Conservation (phyloP, 1,140 invertebrate genomes). For the Leptopilina clavipes region DNA sequence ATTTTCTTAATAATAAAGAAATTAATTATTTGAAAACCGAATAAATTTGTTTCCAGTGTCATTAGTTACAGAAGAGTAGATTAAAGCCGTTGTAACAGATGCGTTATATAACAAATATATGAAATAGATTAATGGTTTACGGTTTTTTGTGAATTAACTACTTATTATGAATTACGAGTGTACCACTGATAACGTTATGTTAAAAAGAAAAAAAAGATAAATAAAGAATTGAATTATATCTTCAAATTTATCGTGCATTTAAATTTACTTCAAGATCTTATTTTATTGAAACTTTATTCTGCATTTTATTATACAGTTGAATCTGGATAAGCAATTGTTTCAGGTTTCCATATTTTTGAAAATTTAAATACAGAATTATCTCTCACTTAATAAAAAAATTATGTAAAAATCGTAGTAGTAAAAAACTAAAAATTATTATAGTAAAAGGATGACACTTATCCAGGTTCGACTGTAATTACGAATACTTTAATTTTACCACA, state of each 20-base stretch:
- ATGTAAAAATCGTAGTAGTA: too few relatives aligned
- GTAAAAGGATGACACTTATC: too few relatives aligned
- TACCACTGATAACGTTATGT: conserved; percentile 64
- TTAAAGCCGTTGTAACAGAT: conserved; percentile 43
- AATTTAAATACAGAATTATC: too few relatives aligned
- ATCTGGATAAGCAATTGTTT: background rate
- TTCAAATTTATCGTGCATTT: conserved; percentile 50
- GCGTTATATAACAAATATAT: conserved; percentile 41
- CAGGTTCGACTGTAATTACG: too few relatives aligned
- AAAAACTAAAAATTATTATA: too few relatives aligned
- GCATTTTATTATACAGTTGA: too few relatives aligned
- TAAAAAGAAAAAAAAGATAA: conserved; percentile 62
- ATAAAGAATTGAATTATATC: conserved; percentile 69
- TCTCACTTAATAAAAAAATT: too few relatives aligned
- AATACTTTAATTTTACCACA: too few relatives aligned
- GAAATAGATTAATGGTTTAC: conserved; percentile 59
- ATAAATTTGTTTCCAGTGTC: too few relatives aligned
- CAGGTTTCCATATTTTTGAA: too few relatives aligned
- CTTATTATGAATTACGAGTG: conserved; percentile 60
- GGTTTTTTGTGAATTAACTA: conserved; percentile 60
- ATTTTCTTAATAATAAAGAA: too few relatives aligned
- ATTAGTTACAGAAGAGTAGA: conserved; percentile 36
- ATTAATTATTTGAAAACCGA: too few relatives aligned
- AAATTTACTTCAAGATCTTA: conserved; percentile 26
- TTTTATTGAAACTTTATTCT: background rate